Evolutionary conservation across 2,797 vertebrate species (phyloP).

Genomic region (Schizopygopsis malacanthus): DNA sequence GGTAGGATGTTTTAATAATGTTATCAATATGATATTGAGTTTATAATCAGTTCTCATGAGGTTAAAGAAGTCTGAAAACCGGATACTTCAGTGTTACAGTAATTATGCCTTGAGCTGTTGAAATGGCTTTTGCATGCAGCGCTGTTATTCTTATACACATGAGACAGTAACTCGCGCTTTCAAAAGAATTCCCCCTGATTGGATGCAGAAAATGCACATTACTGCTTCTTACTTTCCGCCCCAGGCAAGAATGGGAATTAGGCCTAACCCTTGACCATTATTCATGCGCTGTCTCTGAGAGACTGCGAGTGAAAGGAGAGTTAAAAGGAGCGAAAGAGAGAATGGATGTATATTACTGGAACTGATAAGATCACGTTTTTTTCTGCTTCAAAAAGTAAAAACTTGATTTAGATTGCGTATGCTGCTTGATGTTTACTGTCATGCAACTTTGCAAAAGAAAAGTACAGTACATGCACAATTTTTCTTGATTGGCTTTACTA

Average conservation of each 20-base stretch:
- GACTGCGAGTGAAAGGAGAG: neutral
- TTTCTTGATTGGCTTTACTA: neutral
- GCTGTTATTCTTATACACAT: neutral
- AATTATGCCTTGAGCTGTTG: neutral
- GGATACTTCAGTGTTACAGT: neutral
- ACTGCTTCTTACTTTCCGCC: slow-evolving; percentile 38
- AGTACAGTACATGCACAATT: neutral
- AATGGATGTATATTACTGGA: slow-evolving; percentile 15
- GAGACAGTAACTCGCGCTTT: slow-evolving; percentile 4
- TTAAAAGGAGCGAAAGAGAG: slow-evolving; percentile 26
- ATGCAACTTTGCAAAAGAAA: slow-evolving; percentile 6
- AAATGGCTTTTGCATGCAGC: neutral
- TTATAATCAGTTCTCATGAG: neutral
- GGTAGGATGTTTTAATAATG: neutral
- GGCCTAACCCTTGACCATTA: slow-evolving; percentile 41
- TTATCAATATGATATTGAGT: neutral
- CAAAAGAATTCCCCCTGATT: slow-evolving; percentile 9
- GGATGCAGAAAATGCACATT: slow-evolving; percentile 40
- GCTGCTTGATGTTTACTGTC: neutral
- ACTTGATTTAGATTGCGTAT: neutral
- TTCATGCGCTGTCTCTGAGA: slow-evolving; percentile 40
- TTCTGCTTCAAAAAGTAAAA: neutral
- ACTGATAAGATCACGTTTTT: neutral
- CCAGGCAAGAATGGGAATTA: slow-evolving; percentile 37
- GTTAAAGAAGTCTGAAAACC: neutral